Percentiles rank a stretch among this genome's conserved stretches.
Conservation (phyloP, 2,888 invertebrate species). For the Tuta absoluta region DNA sequence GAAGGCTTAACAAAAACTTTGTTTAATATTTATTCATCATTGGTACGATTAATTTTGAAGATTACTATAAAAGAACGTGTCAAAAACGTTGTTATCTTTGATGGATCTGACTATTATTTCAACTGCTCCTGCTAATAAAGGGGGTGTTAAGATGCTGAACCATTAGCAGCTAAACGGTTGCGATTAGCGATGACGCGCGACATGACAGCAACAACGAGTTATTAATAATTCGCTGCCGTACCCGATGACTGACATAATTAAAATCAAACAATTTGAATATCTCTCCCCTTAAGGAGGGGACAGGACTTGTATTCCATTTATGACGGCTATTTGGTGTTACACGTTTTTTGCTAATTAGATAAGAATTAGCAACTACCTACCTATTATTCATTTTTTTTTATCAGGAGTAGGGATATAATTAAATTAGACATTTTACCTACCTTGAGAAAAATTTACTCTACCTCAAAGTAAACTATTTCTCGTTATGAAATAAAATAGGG, state of each 20-base stretch:
- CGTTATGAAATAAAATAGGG: background rate
- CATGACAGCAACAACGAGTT: constrained; percentile 59
- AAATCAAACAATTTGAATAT: constrained; percentile 69
- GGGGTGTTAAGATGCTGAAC: constrained; percentile 14
- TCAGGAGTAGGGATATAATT: background rate
- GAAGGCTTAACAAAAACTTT: background rate
- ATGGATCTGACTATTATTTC: background rate
- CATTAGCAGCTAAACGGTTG: constrained; percentile 55
- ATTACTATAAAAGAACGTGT: too few relatives aligned
- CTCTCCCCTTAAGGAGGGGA: constrained; percentile 40
- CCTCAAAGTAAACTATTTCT: background rate
- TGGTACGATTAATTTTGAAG: too few relatives aligned
- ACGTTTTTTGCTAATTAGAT: constrained; percentile 11
- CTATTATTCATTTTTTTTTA: background rate
- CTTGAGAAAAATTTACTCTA: too few relatives aligned
- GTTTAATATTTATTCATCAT: background rate
- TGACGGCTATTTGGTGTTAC: constrained; percentile 45
- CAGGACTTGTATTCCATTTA: constrained; percentile 46
- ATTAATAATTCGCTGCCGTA: constrained; percentile 59
- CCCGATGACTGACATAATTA: constrained; percentile 63
- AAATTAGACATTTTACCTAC: too few relatives aligned
- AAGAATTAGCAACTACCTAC: background rate
- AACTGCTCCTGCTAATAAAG: background rate
- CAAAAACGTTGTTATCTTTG: too few relatives aligned
- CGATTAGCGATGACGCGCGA: constrained; percentile 66